These are phyloP conservation scores for Phycodurus eques DNA, from an alignment of 2,113 vertebrate genomes.

Conservation along the genomic window DNA sequence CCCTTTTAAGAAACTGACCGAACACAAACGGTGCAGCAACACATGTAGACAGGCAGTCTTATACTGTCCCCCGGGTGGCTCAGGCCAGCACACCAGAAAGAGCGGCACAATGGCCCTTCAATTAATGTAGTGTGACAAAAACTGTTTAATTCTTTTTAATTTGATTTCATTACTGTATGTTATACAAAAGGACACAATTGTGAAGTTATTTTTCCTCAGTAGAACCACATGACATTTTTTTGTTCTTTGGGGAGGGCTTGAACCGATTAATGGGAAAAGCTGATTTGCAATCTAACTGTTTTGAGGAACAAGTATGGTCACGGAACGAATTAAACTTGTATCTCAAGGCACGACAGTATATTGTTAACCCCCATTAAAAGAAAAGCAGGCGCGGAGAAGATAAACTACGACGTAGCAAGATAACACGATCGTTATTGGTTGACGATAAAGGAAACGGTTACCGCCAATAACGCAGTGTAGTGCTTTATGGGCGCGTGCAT, in stretches of 20 bases:
- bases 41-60: background rate
- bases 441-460: background rate
- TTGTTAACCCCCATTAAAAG: background rate
- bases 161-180: too few relatives aligned
- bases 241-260: background rate
- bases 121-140: too few relatives aligned
- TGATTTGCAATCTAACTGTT: background rate
- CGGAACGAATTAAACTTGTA: too few relatives aligned
- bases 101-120: too few relatives aligned
- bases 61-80: too few relatives aligned
- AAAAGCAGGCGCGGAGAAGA: background rate
- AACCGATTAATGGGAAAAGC: background rate
- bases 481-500: background rate
- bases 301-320: too few relatives aligned
- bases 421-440: background rate
- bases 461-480: slow-evolving; percentile 13
- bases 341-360: too few relatives aligned
- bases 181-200: too few relatives aligned
- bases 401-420: background rate
- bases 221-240: background rate
- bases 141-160: too few relatives aligned
- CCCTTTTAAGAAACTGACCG: background rate
- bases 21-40: background rate
- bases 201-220: background rate
- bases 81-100: too few relatives aligned